A percentile compares a stretch with the other conserved stretches of the same genome.
These are phyloP conservation scores for Phrynocephalus vlangalii DNA, from an alignment of 2,797 vertebrate genomes.

Conservation along the genomic window DNA sequence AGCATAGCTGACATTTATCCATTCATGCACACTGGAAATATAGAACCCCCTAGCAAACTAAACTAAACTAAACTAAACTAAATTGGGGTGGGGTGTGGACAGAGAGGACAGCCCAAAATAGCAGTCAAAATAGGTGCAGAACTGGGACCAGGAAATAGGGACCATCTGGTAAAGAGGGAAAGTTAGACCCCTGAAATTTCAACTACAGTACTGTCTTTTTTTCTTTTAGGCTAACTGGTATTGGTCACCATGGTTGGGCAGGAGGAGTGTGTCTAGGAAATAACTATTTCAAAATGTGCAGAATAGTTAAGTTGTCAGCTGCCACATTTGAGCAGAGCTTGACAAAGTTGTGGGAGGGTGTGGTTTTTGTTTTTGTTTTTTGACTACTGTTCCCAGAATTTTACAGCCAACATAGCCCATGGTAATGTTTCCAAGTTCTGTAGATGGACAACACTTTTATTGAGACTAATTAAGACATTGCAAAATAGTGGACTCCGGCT, in stretches of 20 bases:
- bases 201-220: not conserved
- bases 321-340: not conserved
- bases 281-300: not conserved
- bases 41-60: not conserved
- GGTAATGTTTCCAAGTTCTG: not conserved
- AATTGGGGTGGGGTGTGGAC: not conserved
- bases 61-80: not conserved
- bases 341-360: no score
- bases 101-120: not conserved
- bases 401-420: no score
- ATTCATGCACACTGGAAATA: not conserved
- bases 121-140: not conserved
- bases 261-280: not conserved
- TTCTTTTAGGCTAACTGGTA: not conserved
- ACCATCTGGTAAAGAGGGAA: not conserved
- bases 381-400: no score
- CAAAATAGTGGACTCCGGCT: not conserved
- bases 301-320: not conserved
- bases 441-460: not conserved
- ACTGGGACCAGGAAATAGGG: not conserved
- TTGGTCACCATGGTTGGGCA: no score
- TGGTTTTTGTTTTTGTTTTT: no score
- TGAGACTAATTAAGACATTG: not conserved
- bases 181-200: not conserved
- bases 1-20: not conserved